A percentile compares a stretch with the other conserved stretches of the same genome.
These are phyloP conservation scores for Heliconius erato DNA, from an alignment of 2,888 invertebrate genomes.

Conservation along the genomic window DNA sequence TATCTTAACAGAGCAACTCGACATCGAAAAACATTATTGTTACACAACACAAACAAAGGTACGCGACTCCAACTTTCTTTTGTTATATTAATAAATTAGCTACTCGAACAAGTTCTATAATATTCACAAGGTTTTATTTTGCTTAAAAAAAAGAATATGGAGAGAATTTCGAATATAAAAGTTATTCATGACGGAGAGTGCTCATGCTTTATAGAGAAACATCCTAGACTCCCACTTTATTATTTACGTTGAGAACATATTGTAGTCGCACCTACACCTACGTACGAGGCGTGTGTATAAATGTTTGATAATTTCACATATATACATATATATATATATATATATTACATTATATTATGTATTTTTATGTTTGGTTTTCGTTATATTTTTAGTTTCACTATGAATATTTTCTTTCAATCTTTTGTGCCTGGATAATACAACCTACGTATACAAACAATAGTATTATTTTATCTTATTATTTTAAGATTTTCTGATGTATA, in stretches of 20 bases:
- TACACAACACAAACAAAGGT: conserved; percentile 45
- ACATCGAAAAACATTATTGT: conserved; percentile 47
- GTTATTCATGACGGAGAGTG: conserved; percentile 36
- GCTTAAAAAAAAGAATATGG: conserved; percentile 20
- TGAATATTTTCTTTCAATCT: not conserved
- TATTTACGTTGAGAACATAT: conserved; percentile 39
- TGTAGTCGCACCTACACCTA: conserved; percentile 1
- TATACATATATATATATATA: not conserved
- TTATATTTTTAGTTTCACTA: not conserved
- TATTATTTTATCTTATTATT: not conserved
- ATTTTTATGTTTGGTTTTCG: not conserved
- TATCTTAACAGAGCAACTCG: conserved; percentile 46
- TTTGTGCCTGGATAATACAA: not conserved
- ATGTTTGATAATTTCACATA: conserved; percentile 15
- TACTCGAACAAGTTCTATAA: conserved; percentile 7
- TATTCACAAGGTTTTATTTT: conserved; percentile 14
- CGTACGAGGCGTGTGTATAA: conserved; percentile 16
- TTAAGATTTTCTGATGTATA: not conserved
- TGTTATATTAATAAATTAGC: conserved; percentile 12
- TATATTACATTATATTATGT: not conserved
- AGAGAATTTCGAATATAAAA: conserved; percentile 22
- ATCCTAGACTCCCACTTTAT: conserved; percentile 37
- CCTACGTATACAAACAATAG: not conserved
- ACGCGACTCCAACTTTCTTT: conserved; percentile 21
- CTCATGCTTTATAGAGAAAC: conserved; percentile 30